Conservation (phyloP, 2,888 invertebrate species). For the Dynastes tityus region DNA sequence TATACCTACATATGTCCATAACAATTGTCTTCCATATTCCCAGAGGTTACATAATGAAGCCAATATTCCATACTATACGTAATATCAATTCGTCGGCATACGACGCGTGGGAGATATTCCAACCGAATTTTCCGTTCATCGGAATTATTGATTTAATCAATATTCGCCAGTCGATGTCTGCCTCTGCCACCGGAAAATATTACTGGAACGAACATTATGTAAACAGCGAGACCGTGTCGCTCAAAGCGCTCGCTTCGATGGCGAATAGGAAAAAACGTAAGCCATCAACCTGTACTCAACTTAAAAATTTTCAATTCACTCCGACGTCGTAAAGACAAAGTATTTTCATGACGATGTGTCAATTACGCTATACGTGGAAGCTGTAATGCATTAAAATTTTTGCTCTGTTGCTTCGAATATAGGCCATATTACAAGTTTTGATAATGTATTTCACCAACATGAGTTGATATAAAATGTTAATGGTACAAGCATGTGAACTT, state of each 20-base stretch:
- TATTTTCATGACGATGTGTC: not conserved
- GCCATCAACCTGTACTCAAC: not conserved
- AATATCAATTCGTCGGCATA: not conserved
- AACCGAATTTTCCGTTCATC: conserved; percentile 23
- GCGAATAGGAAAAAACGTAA: not conserved
- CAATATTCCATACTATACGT: not conserved
- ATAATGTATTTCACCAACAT: too few species aligned
- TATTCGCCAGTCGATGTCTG: conserved; percentile 14
- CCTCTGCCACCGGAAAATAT: conserved; percentile 13
- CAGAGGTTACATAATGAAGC: not conserved
- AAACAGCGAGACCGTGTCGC: conserved; percentile 16
- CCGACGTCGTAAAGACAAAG: not conserved
- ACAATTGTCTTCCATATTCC: not conserved
- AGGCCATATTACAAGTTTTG: too few species aligned
- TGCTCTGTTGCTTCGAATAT: too few species aligned
- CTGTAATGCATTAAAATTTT: too few species aligned
- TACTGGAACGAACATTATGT: conserved; percentile 2
- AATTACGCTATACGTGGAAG: not conserved
- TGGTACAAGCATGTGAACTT: too few species aligned
- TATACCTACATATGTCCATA: too few species aligned
- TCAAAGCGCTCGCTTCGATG: not conserved
- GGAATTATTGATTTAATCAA: conserved; percentile 43
- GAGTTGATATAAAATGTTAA: too few species aligned
- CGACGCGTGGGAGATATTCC: not conserved
- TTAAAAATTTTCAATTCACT: not conserved